A percentile compares a stretch with the other conserved stretches of the same genome.
These are phyloP conservation scores for Phortica variegata DNA, from an alignment of 1,140 invertebrate genomes.

Conservation along the genomic window DNA sequence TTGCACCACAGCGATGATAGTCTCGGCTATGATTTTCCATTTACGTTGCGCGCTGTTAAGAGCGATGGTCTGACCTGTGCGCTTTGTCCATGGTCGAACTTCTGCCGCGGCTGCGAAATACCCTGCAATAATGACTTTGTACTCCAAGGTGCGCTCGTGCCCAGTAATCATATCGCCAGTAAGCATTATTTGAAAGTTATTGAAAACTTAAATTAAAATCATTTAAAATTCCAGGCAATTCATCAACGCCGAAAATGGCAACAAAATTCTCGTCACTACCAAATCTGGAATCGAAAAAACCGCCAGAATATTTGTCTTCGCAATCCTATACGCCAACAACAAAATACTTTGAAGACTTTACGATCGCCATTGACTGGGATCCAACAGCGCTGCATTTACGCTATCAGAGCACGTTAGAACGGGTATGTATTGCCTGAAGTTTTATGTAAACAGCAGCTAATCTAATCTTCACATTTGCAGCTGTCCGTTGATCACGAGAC, in stretches of 20 bases:
- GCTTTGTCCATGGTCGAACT: conserved; percentile 80
- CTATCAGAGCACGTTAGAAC: conserved; percentile 80
- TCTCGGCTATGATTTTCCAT: conserved; percentile 85
- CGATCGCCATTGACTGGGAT: conserved; percentile 69
- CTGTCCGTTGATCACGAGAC: conserved; percentile 72
- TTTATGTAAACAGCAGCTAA: background rate
- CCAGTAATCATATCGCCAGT: conserved; percentile 33
- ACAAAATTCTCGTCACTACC: conserved; percentile 45
- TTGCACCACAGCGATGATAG: conserved; percentile 73
- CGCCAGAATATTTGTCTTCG: conserved; percentile 38
- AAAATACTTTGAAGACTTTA: conserved; percentile 49
- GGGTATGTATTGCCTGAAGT: conserved; percentile 58
- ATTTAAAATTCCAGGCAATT: conserved; percentile 23
- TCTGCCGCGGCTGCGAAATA: conserved; percentile 81
- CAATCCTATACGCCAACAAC: conserved; percentile 35
- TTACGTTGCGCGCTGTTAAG: conserved; percentile 75
- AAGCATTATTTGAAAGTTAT: conserved; percentile 9
- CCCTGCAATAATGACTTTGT: conserved; percentile 65
- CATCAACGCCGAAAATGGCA: conserved; percentile 40
- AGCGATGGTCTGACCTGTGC: conserved; percentile 74
- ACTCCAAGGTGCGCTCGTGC: conserved; percentile 40
- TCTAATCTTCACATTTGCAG: conserved; percentile 57
- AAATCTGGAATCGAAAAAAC: conserved; percentile 40
- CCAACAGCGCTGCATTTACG: conserved; percentile 84
- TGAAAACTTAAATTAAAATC: background rate